Conservation (phyloP, 2,113 vertebrate genomes). For the Spea multiplicata region DNA sequence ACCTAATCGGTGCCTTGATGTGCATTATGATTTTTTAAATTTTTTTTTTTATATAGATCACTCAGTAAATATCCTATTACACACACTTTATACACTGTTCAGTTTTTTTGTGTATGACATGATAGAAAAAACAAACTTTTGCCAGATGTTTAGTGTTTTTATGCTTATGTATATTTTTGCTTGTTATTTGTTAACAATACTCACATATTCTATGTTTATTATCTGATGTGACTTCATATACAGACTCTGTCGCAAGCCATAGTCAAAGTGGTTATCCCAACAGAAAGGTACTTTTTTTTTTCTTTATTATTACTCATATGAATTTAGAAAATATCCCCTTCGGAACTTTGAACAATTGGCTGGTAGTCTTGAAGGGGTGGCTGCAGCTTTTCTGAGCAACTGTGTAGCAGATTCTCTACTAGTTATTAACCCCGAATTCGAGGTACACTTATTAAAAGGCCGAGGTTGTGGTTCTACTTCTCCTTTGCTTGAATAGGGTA, state of each 20-base stretch:
- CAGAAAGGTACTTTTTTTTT: constrained; percentile 99
- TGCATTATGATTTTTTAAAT: constrained; percentile 67
- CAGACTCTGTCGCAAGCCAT: constrained; percentile 99
- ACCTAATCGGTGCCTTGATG: constrained; percentile 67
- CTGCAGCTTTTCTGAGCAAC: constrained; percentile 94
- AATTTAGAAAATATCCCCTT: constrained; percentile 96
- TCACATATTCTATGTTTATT: constrained; percentile 99
- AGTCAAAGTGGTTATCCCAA: constrained; percentile 99
- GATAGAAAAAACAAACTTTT: constrained; percentile 76
- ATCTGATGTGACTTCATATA: constrained; percentile 99
- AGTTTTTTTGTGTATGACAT: constrained; percentile 63
- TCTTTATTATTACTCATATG: constrained; percentile 98
- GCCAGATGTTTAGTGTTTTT: constrained; percentile 84
- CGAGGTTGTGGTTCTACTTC: no score
- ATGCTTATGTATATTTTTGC: constrained; percentile 98
- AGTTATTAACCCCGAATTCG: no score
- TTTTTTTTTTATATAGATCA: no score
- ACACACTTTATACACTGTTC: background rate
- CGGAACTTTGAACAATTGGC: constrained; percentile 71
- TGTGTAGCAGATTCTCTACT: constrained; percentile 60
- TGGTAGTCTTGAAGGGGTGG: constrained; percentile 77
- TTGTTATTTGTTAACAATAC: constrained; percentile 99
- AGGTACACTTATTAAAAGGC: no score
- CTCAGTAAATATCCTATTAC: background rate
- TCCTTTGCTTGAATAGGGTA: no score